Base-by-base conservation (phyloP, 2,888 invertebrate genomes). In the Eueremaeus valkanovi region DNA sequence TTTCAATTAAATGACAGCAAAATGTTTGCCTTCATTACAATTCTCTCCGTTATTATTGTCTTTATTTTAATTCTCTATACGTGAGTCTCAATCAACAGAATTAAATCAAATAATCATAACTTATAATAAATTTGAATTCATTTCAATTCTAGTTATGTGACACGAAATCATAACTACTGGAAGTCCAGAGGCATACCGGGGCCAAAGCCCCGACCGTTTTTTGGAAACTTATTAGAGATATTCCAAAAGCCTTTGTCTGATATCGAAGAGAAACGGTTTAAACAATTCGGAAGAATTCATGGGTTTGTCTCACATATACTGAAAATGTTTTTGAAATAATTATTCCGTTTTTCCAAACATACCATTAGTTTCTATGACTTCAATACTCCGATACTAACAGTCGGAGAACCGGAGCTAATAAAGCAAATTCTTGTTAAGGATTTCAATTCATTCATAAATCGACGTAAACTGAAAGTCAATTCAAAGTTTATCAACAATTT, bases 401-500 rank as follows among this genome's bases (percentile, higher is more conserved):
- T 78, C 11, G 74, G 58, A 18, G 78, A 78, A 70, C 74, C 76
- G 72, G 78, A 78, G n/a, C 51, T 79, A 31, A 27, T 78, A 2
- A 74, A 73, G 24, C 55, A 66, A 5, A 75, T 79, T 58, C 24
- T 75, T 24, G 75, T 78, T 24, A 78, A 77, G 68, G 78, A 79
- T 73, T 78, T 77, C 68, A 75, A 79, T 29, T 73, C 76, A 66
- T 78, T 75, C 58, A 72, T 42, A 18, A 76, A 74, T 18, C 51
- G 72, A 18, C 76, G 76, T 2, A 31, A 18, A 29, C 1, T 21
- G 1, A 33, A 29, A 33, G 63, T 31, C 1, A 33, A 13, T 18
- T 3, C 2, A 29, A 18, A 18, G 1, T 33, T 63, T n/a, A 89
- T 79, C 27, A 55, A 70, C 13, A 16, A 8, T 18, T 45, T 36